Evolutionary conservation across 53 echinoderm and acorn worm species (phyloP), one percentile per base, ranked within the genome.

Genomic region (Echinometra lucunter): DNA sequence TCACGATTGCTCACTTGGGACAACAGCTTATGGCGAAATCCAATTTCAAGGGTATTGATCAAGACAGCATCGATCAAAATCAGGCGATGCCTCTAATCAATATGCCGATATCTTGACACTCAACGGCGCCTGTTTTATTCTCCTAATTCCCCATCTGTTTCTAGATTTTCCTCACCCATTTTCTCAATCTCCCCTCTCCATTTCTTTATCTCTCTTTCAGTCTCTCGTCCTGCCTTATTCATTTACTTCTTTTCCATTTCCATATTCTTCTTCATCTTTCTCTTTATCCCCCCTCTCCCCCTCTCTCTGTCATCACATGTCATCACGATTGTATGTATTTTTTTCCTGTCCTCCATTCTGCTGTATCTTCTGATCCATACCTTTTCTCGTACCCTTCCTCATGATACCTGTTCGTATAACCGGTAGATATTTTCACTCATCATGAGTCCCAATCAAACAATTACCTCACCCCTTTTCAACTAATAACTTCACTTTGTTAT

Each of bases 91-190:
- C 90, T 37, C 58, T 63, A 11, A 60, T 90, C 90, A 63, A 90
- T 90, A 90, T 63, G 63, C 63, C 90, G 63, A 90, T 90, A 63
- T 63, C 63, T 37, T 90, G 66, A 90, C 90, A 90, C 27, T 10
- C 63, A 27, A 37, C 58, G 90, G 90, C 90, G 90, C 90, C 90
- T 90, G 58, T 60, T 58, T 63, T 90, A 90, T 90, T 90, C 90
- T 49, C 85, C 78, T 78, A 78, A 78, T 78, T 78, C 28, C 18
- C 42, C 19, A 19, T 35, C 42, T 3, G 38, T 42, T 78, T 40
- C 78, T 23, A 78, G 78, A 78, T 88, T 88, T 57, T 88, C 56
- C 88, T 88, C 37, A 28, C 57, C 16, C 38, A n/a, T 88, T 55
- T 28, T 40, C 78, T 42, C 7, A 1, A 21, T 19, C 42, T 35